Percentiles rank a stretch among this genome's conserved stretches.
phyloP scores from a whole-genome alignment of 2,113 vertebrate genomes.

The Axis porcinus region DNA sequence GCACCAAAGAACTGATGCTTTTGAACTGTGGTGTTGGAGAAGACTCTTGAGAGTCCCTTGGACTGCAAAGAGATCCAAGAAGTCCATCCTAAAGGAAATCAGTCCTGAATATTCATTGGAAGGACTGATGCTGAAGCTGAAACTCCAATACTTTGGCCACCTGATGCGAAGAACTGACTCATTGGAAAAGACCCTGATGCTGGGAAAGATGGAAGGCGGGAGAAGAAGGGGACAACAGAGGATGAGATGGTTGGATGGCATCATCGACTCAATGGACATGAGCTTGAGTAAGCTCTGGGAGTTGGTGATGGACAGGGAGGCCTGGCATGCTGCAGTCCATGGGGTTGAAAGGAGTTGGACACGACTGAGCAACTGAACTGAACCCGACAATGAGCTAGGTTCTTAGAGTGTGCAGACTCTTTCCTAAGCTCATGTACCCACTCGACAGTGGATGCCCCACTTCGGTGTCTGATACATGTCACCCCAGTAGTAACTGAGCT shows the following conservation, averaged over 20 bases:
- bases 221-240: background rate
- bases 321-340: background rate
- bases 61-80: background rate
- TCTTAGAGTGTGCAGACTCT: background rate
- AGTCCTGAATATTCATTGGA: background rate
- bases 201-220: background rate
- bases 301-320: background rate
- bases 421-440: background rate
- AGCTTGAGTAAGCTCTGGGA: background rate
- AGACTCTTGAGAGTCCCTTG: background rate
- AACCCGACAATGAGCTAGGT: background rate
- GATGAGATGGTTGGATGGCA: background rate
- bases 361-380: background rate
- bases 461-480: background rate
- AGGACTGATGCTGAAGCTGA: background rate
- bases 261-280: background rate
- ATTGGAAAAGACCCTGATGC: background rate
- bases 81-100: background rate
- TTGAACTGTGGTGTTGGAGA: background rate
- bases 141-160: background rate
- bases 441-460: background rate
- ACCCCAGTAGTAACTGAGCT: background rate
- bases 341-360: background rate
- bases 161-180: background rate
- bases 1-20: background rate